Percentiles rank a stretch among this genome's conserved stretches.
These are phyloP conservation scores for Leucozona laternaria DNA, from an alignment of 2,888 invertebrate genomes.

Conservation along the genomic window DNA sequence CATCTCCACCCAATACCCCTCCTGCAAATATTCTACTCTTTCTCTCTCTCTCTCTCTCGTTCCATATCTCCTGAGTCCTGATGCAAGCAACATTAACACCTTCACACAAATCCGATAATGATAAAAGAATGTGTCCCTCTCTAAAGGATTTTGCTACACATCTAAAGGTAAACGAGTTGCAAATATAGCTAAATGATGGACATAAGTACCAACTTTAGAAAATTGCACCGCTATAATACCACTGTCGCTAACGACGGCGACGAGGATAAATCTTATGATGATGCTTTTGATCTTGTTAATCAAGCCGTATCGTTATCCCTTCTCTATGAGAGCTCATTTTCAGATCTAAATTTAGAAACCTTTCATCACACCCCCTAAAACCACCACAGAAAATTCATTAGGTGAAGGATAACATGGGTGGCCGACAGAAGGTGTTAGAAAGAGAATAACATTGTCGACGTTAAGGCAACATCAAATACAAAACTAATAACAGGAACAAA, in stretches of 20 bases:
- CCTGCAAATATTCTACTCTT: background rate
- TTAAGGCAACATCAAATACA: conserved; percentile 33
- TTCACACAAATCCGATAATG: conserved; percentile 57
- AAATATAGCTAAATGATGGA: conserved; percentile 68
- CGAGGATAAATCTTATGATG: conserved; percentile 28
- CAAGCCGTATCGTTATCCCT: conserved; percentile 67
- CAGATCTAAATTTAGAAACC: conserved; percentile 53
- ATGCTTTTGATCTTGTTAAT: conserved; percentile 70
- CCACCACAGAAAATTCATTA: conserved; percentile 36
- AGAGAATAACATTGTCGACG: conserved; percentile 28
- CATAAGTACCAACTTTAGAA: conserved; percentile 53
- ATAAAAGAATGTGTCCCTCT: conserved; percentile 45
- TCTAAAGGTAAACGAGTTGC: conserved; percentile 16
- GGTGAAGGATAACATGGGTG: background rate
- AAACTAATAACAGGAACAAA: conserved; percentile 48
- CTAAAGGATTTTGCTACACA: background rate
- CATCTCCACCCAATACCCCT: background rate
- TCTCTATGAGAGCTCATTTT: conserved; percentile 39
- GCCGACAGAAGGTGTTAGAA: background rate
- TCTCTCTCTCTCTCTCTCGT: too few species aligned
- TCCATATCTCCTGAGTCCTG: background rate
- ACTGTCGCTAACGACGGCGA: background rate
- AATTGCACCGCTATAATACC: conserved; percentile 19
- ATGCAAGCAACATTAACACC: conserved; percentile 12
- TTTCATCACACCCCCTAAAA: background rate